A percentile compares a stretch with the other conserved stretches of the same genome.
Conservation (phyloP, 2,797 vertebrate genomes). For the Xiphophorus birchmanni region DNA sequence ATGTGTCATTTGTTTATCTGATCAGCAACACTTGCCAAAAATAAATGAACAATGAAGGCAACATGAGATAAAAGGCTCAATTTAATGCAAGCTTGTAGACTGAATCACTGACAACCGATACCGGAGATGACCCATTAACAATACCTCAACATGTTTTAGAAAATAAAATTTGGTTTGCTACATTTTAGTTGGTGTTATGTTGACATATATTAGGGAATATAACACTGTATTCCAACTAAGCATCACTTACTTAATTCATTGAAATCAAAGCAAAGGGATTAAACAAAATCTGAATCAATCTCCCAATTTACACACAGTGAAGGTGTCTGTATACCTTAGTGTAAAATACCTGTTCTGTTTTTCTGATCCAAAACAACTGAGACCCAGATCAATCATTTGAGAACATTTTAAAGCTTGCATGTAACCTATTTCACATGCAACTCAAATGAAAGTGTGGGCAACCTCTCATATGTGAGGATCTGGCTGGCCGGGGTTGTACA, state of each 20-base stretch:
- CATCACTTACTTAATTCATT: constrained; percentile 36
- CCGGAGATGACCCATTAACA: constrained; percentile 39
- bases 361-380: neutral
- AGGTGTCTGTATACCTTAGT: neutral
- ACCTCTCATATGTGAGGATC: neutral
- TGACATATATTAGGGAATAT: constrained; percentile 45
- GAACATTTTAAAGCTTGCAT: neutral
- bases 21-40: constrained; percentile 41
- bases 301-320: constrained; percentile 15
- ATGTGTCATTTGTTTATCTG: constrained; percentile 39
- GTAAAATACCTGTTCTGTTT: neutral
- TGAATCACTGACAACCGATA: constrained; percentile 43
- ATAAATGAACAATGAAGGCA: constrained; percentile 51
- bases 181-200: constrained; percentile 48
- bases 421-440: neutral
- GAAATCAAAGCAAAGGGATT: constrained; percentile 42
- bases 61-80: constrained; percentile 47
- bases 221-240: constrained; percentile 40
- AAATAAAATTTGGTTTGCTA: constrained; percentile 54
- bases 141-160: constrained; percentile 39
- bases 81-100: constrained; percentile 39
- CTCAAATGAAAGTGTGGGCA: neutral
- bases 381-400: neutral
- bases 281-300: constrained; percentile 42
- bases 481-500: neutral